A percentile compares a stretch with the other conserved stretches of the same genome.
Evolutionary conservation across 2,888 invertebrate genomes (phyloP).

Genomic region (Cosmopolites sordidus): DNA sequence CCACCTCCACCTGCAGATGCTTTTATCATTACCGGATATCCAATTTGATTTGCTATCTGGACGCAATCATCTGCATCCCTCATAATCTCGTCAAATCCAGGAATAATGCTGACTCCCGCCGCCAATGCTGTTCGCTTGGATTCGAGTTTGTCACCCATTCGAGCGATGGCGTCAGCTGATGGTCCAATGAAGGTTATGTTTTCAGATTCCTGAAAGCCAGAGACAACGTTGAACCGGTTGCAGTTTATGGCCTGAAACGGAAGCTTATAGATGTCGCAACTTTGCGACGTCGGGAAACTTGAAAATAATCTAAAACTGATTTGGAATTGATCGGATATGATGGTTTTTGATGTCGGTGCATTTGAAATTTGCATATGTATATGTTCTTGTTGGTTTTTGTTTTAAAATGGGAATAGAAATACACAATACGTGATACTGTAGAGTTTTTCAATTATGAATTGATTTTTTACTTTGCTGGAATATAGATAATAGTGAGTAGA

Average conservation of each 20-base stretch:
- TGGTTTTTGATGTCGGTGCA: too few species aligned
- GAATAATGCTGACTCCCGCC: conserved; percentile 61
- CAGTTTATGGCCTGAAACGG: too few species aligned
- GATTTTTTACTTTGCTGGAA: too few species aligned
- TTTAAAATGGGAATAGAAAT: too few species aligned
- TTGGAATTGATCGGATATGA: too few species aligned
- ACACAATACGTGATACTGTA: too few species aligned
- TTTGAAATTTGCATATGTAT: too few species aligned
- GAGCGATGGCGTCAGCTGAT: conserved; percentile 54
- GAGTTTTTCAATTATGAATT: too few species aligned
- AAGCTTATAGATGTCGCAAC: too few species aligned
- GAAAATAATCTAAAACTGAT: not conserved
- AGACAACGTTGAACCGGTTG: too few species aligned
- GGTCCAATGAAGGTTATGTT: conserved; percentile 60
- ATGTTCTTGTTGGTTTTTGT: too few species aligned
- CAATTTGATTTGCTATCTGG: conserved; percentile 55
- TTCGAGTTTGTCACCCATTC: conserved; percentile 66
- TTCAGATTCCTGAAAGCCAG: conserved; percentile 48
- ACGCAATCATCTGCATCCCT: conserved; percentile 56
- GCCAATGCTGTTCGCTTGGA: conserved; percentile 59
- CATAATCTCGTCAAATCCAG: conserved; percentile 51
- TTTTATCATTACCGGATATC: conserved; percentile 69
- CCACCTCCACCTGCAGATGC: conserved; percentile 68
- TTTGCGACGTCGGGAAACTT: not conserved
- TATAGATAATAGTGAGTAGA: too few species aligned